Percentiles rank a stretch among this genome's conserved stretches.
Evolutionary conservation across 1,140 invertebrate species (phyloP).

Genomic region (Triops longicaudatus): DNA sequence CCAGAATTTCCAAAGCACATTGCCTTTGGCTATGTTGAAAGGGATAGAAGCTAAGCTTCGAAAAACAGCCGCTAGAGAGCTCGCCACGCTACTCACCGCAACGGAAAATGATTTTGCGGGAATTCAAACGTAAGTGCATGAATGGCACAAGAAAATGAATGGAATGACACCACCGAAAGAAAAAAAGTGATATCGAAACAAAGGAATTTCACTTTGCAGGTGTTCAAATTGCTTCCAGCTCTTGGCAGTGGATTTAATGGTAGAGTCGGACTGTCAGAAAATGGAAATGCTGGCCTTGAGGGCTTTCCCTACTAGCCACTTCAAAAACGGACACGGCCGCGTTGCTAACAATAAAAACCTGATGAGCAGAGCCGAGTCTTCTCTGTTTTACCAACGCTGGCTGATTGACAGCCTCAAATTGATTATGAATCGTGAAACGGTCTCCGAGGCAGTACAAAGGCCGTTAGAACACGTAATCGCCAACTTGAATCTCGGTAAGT

Average conservation of each 20-base stretch:
- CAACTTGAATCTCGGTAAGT: conserved; percentile 32
- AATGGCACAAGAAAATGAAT: neutral
- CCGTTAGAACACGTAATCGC: conserved; percentile 30
- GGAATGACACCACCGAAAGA: neutral
- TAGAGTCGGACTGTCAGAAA: conserved; percentile 36
- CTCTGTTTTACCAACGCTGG: conserved; percentile 30
- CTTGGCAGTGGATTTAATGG: conserved; percentile 36
- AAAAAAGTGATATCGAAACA: neutral
- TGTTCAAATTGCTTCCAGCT: conserved; percentile 39
- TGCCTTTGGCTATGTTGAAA: neutral
- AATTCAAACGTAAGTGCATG: conserved; percentile 18
- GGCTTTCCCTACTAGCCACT: conserved; percentile 31
- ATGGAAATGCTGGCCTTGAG: conserved; percentile 36
- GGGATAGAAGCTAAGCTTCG: neutral
- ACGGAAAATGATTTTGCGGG: neutral
- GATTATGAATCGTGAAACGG: conserved; percentile 29
- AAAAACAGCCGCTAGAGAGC: conserved; percentile 21
- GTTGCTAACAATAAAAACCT: no score
- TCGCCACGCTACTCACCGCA: conserved; percentile 32
- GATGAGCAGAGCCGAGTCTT: conserved; percentile 8
- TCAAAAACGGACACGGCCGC: conserved; percentile 26
- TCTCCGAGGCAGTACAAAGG: conserved; percentile 32
- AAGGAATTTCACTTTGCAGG: conserved; percentile 30
- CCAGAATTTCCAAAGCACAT: neutral
- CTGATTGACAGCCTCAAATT: conserved; percentile 33